Conservation (phyloP, 2,888 invertebrate species). For the Drosophila putrida region DNA sequence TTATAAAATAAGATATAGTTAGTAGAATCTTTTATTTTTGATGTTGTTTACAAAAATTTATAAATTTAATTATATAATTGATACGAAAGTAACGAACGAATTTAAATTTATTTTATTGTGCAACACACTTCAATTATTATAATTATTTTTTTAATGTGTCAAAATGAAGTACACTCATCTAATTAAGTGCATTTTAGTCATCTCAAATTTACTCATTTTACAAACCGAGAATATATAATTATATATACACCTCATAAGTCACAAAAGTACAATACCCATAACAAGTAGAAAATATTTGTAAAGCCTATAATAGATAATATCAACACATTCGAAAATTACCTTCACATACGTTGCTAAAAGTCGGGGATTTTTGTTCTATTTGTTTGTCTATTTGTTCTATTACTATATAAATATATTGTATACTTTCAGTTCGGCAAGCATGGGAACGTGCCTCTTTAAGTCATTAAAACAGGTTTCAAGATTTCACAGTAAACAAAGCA, state of each 20-base stretch:
- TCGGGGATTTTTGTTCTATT: slow-evolving; percentile 11
- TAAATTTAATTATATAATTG: not conserved
- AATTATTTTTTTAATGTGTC: too few relatives aligned
- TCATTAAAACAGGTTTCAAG: slow-evolving; percentile 6
- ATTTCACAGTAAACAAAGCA: slow-evolving; percentile 8
- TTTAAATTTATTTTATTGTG: slow-evolving; percentile 3
- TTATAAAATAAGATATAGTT: too few relatives aligned
- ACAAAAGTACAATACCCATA: too few relatives aligned
- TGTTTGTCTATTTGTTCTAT: not conserved
- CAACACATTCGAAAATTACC: not conserved
- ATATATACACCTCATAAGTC: too few relatives aligned
- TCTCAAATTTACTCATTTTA: not conserved
- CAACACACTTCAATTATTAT: too few relatives aligned
- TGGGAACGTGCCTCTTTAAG: slow-evolving; percentile 3
- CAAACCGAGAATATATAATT: not conserved
- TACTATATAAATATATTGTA: slow-evolving; percentile 1
- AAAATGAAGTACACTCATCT: too few relatives aligned
- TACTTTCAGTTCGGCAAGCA: not conserved
- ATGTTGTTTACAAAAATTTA: too few relatives aligned
- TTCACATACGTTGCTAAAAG: not conserved
- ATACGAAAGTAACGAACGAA: slow-evolving; percentile 18
- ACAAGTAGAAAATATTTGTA: too few relatives aligned
- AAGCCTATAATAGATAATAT: not conserved
- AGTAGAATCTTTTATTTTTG: too few relatives aligned
- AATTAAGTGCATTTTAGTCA: too few relatives aligned